phyloP scores from a whole-genome alignment of 2,888 invertebrate species.

The Osmoderma eremita region DNA sequence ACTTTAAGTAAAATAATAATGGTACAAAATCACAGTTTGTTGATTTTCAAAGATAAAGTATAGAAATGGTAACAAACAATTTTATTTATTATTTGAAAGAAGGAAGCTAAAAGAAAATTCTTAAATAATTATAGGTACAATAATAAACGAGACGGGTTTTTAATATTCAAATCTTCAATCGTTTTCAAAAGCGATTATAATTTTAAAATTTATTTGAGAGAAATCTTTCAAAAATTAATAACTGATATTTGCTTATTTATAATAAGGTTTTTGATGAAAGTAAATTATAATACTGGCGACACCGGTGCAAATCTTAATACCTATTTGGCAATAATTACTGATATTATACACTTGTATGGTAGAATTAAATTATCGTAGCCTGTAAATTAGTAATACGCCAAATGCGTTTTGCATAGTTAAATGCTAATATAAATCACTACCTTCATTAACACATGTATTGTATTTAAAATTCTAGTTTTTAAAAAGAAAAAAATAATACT shows the following conservation, averaged over 20 bases:
- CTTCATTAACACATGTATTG: too few species aligned
- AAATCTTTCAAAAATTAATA: not conserved
- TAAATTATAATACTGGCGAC: conserved; percentile 25
- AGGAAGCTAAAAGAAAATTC: not conserved
- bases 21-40: conserved; percentile 28
- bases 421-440: too few species aligned
- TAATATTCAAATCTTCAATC: too few species aligned
- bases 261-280: not conserved
- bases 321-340: not conserved
- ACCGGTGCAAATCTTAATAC: conserved; percentile 3
- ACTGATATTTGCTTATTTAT: not conserved
- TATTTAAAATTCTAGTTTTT: too few species aligned
- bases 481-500: too few species aligned
- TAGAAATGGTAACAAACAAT: conserved; percentile 9
- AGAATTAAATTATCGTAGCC: too few species aligned
- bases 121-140: conserved; percentile 5
- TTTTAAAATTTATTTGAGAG: too few species aligned
- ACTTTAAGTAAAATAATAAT: too few species aligned
- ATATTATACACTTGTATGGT: too few species aligned
- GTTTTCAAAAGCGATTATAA: too few species aligned
- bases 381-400: too few species aligned
- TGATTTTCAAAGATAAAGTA: conserved; percentile 14
- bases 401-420: too few species aligned
- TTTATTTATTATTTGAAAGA: not conserved
- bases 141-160: not conserved